Evolutionary conservation across 2,888 invertebrate species (phyloP).

Genomic region (Stenchaetothrips biformis): DNA sequence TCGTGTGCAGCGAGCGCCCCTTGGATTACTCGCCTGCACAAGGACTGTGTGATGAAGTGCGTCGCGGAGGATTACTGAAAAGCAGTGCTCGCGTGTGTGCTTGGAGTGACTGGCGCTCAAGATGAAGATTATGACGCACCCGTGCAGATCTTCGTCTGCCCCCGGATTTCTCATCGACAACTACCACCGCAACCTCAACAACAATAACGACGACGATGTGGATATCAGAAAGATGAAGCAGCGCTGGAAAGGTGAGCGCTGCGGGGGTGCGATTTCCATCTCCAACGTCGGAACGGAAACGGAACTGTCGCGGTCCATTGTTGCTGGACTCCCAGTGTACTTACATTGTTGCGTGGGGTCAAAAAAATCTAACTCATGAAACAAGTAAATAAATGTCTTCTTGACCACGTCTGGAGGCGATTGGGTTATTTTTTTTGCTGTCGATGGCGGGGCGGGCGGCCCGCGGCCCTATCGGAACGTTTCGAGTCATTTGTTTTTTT

Average conservation of each 20-base stretch:
- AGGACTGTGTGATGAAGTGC: background rate
- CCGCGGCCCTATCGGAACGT: no score
- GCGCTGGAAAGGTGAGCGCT: conserved; percentile 6
- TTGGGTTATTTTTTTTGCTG: no score
- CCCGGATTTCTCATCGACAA: conserved; percentile 8
- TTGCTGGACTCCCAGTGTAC: no score
- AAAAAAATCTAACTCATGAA: no score
- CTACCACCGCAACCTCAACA: conserved; percentile 10
- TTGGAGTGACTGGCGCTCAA: background rate
- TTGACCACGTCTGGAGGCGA: no score
- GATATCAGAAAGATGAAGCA: conserved; percentile 10
- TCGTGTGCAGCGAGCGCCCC: background rate
- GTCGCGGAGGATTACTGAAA: background rate
- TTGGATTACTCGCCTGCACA: background rate
- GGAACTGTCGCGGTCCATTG: no score
- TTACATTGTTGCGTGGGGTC: no score
- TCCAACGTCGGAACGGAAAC: no score
- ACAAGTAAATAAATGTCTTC: no score
- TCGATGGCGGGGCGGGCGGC: no score
- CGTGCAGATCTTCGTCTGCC: background rate
- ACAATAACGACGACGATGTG: conserved; percentile 21
- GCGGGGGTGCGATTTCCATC: no score
- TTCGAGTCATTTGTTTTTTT: no score
- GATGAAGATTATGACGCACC: conserved; percentile 15
- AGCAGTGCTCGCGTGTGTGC: background rate